These are phyloP conservation scores for Alethe diademata DNA, from an alignment of 2,113 vertebrate species.

Conservation along the genomic window DNA sequence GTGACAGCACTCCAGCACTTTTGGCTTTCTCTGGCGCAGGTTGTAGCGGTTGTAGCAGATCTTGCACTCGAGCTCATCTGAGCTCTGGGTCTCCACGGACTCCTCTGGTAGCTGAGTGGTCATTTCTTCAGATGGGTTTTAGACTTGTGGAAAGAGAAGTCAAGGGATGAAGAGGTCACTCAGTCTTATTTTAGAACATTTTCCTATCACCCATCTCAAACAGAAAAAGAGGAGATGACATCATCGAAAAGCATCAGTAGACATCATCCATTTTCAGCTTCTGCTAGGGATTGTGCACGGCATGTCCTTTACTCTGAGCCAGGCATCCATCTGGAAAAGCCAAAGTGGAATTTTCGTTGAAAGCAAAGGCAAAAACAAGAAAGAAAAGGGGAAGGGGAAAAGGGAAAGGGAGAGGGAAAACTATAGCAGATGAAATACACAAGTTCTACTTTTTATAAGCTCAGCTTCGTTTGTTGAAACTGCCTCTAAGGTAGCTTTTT, in stretches of 20 bases:
- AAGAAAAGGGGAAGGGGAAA: background rate
- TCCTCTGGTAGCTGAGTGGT: conserved; percentile 76
- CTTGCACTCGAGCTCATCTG: conserved; percentile 93
- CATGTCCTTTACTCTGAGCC: background rate
- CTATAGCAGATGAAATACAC: background rate
- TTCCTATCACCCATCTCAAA: background rate
- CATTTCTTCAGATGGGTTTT: conserved; percentile 56
- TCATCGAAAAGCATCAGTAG: background rate
- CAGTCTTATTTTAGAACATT: background rate
- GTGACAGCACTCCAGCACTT: conserved; percentile 90
- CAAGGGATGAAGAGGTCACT: background rate
- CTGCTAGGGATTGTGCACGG: background rate
- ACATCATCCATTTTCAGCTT: conserved; percentile 53
- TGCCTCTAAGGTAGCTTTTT: background rate
- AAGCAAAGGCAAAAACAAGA: background rate
- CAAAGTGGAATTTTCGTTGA: conserved; percentile 26
- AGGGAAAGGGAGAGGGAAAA: background rate
- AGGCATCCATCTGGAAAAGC: conserved; percentile 33
- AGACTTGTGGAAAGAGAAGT: background rate
- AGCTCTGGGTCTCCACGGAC: conserved; percentile 61
- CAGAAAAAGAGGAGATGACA: background rate
- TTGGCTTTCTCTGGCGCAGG: conserved; percentile 84
- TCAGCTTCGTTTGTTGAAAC: background rate
- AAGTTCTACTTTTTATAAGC: background rate
- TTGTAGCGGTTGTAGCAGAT: conserved; percentile 93